Base-by-base conservation (phyloP, 2,113 vertebrate species). In the Calidris pygmaea region DNA sequence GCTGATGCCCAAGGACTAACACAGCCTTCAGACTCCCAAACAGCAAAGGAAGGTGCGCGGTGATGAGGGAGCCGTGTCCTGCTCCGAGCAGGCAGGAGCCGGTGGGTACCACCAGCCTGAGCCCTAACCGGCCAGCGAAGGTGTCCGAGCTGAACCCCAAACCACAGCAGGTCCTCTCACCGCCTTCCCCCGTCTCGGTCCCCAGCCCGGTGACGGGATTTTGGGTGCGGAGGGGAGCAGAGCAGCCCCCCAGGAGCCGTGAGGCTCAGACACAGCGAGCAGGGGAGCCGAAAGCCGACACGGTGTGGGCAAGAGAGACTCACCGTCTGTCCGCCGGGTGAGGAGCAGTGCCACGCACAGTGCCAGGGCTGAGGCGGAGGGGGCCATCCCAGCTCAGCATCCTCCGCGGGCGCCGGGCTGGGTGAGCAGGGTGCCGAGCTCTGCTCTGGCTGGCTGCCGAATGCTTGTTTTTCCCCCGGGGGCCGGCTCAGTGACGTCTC, bases 401-500 rank as follows among this genome's bases (percentile, higher is more conserved):
- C 91, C 94, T 94, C 95, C 4, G 65, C 0, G 30, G 35, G 47
- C 5, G 2, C n/a, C 1, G 60, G 41, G 81, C 85, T 3, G 82
- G 65, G 62, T 0, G 66, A 62, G 88, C 37, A 4, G 67, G 10
- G 73, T 23, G 73, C 65, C 1, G 52, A 10, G 47, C 89, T 93
- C 39, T 91, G 91, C 39, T 16, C 41, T 6, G 32, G 3, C 22
- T 0, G 47, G 10, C 11, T 43, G 67, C n/a, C 0, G 12, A 20
- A 3, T 3, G 1, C 90, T 67, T 58, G 76, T 79, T 96, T 97
- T 97, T 92, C 95, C 96, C 66, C 92, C 4, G n/a, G 80, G 29
- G 96, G 95, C 29, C 45, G 96, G 96, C 90, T 52, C 59, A 30
- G 83, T 97, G 96, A 97, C 96, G 96, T 97, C 59, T 96, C 4